phyloP scores from a whole-genome alignment of 1,140 invertebrate species.

The Hyles euphorbiae region DNA sequence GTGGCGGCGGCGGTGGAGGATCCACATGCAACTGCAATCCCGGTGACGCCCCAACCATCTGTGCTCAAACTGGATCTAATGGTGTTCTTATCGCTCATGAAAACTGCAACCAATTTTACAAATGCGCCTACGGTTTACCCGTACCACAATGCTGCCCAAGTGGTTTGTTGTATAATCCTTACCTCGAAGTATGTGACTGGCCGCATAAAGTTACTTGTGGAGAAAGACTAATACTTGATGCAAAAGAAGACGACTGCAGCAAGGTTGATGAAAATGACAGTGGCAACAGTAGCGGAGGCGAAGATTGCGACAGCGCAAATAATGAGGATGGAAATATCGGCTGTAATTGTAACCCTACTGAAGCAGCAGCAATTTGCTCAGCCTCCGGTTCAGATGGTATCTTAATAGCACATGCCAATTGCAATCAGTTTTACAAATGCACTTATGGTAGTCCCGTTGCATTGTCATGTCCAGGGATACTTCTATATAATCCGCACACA shows the following conservation, averaged over 20 bases:
- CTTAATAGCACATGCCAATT: conserved; percentile 37
- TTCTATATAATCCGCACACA: conserved; percentile 75
- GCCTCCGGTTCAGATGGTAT: conserved; percentile 23
- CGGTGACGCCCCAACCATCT: conserved; percentile 21
- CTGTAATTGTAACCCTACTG: conserved; percentile 22
- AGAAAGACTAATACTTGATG: conserved; percentile 15
- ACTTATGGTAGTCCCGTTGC: conserved; percentile 24
- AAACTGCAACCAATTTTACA: conserved; percentile 33
- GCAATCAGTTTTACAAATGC: conserved; percentile 42
- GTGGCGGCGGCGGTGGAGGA: conserved; percentile 4
- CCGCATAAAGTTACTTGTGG: conserved; percentile 68
- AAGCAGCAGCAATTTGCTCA: conserved; percentile 30
- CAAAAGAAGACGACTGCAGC: neutral
- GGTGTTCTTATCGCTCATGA: conserved; percentile 19
- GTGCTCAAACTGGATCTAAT: conserved; percentile 13
- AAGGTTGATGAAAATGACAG: too few relatives aligned
- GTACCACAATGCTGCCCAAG: conserved; percentile 14
- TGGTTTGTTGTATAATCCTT: conserved; percentile 18
- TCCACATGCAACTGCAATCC: conserved; percentile 12
- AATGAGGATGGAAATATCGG: conserved; percentile 6
- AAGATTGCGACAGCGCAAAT: conserved; percentile 12
- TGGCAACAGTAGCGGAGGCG: neutral
- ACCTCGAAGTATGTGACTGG: conserved; percentile 54
- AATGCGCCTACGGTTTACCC: conserved; percentile 24
- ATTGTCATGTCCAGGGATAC: conserved; percentile 55